Evolutionary conservation across 2,888 invertebrate genomes (phyloP), one percentile per base, ranked within the genome.

Genomic region (Amphimallon solstitiale): DNA sequence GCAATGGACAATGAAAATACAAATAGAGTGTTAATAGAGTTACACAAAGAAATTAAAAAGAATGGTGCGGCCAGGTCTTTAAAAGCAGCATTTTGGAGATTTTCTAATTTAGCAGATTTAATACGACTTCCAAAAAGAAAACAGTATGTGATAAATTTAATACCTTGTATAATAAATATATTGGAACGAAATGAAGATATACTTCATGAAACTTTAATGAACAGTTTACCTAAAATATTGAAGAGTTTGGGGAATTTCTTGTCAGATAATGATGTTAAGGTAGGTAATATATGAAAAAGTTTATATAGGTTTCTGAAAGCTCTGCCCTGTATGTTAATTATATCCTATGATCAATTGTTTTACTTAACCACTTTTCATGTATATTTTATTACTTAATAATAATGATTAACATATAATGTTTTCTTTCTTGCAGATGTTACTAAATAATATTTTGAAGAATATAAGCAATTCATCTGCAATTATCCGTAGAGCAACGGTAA

Each of bases 31-130:
- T 89, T 92, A 76, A 89, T 92, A 76, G 93, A 93, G 80, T 83
- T 95, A 45, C 93, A 92, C 77, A 91, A 91, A 73, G 93, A 92
- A 83, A 91, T 94, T 46, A 92, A 92, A 79, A 89, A 89, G 77
- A 93, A 93, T 81, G 91, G 92, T 2, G 78, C 86, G 37, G 85
- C 89, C 0, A 86, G 92, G 66, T 89, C 90, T 34, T 80, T 95
- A 49, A 85, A 92, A 71, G 92, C 92, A 51, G 93, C 94, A 23
- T 82, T 95, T 2, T 89, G 88, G 83, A 84, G 92, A 68, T 94
- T 94, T 82, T 88, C 91, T 0, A 87, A 91, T 74, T 86, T 94
- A 71, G 89, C 90, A 70, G 89, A 91, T 72, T 86, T 89, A 71
- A 92, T 94, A 72, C 85, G 88, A 67, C 92, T 93, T 15, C 88